Evolutionary conservation across 1,140 invertebrate species (phyloP).

Genomic region (Drosophila varians): DNA sequence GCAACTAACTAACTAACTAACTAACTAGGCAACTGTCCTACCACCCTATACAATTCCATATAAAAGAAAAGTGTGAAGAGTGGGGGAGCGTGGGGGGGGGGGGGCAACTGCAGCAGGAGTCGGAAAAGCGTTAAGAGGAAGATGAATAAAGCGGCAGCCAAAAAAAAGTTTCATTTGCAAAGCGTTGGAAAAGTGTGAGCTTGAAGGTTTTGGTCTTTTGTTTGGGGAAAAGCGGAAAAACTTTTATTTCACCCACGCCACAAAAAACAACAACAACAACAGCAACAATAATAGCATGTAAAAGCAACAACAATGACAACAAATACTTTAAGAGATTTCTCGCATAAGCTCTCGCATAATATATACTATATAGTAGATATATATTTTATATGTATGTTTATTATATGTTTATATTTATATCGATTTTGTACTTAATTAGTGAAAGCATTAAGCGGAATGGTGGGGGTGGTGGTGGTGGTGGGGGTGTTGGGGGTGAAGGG

Average conservation of each 20-base stretch:
- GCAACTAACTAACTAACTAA: too few species aligned
- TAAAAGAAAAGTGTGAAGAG: not conserved
- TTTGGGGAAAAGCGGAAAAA: slow-evolving; percentile 24
- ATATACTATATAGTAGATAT: not conserved
- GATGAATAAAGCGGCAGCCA: slow-evolving; percentile 14
- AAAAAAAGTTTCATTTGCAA: slow-evolving; percentile 42
- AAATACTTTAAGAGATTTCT: slow-evolving; percentile 20
- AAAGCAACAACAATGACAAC: slow-evolving; percentile 4
- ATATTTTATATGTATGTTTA: slow-evolving; percentile 2
- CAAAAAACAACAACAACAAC: slow-evolving; percentile 1
- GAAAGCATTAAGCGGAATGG: slow-evolving; percentile 32
- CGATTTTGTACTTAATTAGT: slow-evolving; percentile 37
- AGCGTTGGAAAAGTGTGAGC: not conserved
- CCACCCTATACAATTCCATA: not conserved
- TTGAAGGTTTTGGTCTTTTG: not conserved
- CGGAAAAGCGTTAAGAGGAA: not conserved
- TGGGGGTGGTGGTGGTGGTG: not conserved
- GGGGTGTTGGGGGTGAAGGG: not conserved
- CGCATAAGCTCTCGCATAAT: slow-evolving; percentile 1
- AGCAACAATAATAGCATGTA: slow-evolving; percentile 8
- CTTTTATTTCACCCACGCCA: slow-evolving; percentile 19
- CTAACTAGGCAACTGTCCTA: slow-evolving; percentile 8
- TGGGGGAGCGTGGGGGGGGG: too few species aligned
- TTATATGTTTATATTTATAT: slow-evolving; percentile 32
- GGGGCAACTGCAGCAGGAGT: not conserved